These are phyloP conservation scores for Prosapia bicincta DNA, from an alignment of 2,888 invertebrate genomes.

Conservation along the genomic window DNA sequence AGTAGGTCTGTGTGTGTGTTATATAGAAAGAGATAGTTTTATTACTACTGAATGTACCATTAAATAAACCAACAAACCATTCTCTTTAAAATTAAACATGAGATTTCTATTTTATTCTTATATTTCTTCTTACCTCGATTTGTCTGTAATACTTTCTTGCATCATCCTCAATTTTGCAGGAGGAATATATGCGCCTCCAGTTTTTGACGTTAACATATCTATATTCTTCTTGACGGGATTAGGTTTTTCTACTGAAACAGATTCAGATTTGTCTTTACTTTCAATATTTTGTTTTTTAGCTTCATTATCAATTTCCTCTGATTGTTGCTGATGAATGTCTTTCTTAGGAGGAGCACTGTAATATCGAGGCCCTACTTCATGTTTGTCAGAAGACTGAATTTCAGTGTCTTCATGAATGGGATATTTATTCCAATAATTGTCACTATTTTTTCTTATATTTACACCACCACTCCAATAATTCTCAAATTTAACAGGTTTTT, in stretches of 20 bases:
- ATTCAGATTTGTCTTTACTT: background rate
- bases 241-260: slow-evolving; percentile 39
- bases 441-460: slow-evolving; percentile 22
- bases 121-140: slow-evolving; percentile 57
- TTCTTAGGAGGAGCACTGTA: slow-evolving; percentile 3
- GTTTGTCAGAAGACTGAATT: slow-evolving; percentile 29
- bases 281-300: slow-evolving; percentile 38
- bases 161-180: slow-evolving; percentile 93
- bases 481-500: background rate
- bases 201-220: slow-evolving; percentile 75
- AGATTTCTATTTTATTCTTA: too few relatives aligned
- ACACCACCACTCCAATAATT: slow-evolving; percentile 17
- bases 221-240: slow-evolving; percentile 49
- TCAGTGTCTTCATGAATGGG: slow-evolving; percentile 14
- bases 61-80: too few relatives aligned
- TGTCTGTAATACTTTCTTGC: slow-evolving; percentile 95
- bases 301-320: slow-evolving; percentile 32
- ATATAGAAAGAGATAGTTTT: too few relatives aligned
- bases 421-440: slow-evolving; percentile 28
- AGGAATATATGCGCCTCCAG: slow-evolving; percentile 96
- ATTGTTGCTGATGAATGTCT: slow-evolving; percentile 1
- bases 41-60: too few relatives aligned
- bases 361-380: slow-evolving; percentile 25
- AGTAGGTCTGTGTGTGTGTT: too few relatives aligned
- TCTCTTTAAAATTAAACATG: too few relatives aligned